Conservation (phyloP, 2,797 vertebrate species). For the Spinibarbus caldwelli region DNA sequence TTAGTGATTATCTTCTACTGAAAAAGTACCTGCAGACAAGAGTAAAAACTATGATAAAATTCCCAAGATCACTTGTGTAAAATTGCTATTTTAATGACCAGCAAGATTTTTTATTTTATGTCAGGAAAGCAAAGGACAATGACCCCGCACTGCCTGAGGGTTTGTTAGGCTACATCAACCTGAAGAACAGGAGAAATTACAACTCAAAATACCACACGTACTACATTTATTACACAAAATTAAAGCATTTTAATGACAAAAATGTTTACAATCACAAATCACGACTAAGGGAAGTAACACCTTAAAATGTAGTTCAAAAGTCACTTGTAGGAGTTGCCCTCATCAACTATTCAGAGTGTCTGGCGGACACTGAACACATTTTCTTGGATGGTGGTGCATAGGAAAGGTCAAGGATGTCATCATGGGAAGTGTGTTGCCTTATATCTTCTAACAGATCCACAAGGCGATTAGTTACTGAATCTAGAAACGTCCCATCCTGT, state of each 20-base stretch:
- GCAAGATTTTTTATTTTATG: background rate
- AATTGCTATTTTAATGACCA: background rate
- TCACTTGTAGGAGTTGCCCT: background rate
- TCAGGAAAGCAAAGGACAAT: background rate
- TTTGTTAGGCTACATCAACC: background rate
- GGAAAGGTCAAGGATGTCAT: conserved; percentile 7
- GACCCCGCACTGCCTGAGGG: background rate
- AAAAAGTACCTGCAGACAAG: background rate
- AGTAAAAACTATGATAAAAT: background rate
- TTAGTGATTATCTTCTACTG: background rate
- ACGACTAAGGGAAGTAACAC: background rate
- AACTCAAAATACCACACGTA: background rate
- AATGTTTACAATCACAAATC: background rate
- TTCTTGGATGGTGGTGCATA: background rate
- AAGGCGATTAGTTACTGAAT: background rate
- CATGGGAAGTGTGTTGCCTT: background rate
- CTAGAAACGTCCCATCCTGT: conserved; percentile 1
- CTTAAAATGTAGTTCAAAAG: background rate
- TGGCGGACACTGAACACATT: background rate
- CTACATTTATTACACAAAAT: background rate
- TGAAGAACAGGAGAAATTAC: background rate
- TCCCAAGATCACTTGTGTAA: background rate
- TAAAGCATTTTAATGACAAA: background rate
- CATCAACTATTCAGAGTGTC: background rate
- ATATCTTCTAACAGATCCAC: background rate